These are phyloP conservation scores for Hystrix brachyura DNA, from an alignment of 2,113 vertebrate species.

Conservation along the genomic window DNA sequence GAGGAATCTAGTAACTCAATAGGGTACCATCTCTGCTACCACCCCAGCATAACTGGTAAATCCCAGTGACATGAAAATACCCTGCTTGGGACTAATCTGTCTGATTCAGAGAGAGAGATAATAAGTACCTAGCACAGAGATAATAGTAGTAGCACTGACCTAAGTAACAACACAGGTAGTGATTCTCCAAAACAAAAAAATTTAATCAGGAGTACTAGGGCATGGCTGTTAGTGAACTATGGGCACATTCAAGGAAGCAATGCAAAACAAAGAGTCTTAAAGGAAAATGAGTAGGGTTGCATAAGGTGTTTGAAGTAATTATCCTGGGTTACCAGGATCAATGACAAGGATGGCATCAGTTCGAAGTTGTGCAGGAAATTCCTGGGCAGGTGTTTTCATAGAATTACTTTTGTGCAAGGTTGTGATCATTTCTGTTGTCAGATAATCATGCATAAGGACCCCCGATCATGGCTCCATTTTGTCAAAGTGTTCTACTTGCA, in stretches of 20 bases:
- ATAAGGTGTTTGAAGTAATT: background rate
- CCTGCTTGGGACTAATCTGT: background rate
- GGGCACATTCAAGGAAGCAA: background rate
- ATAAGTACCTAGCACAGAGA: background rate
- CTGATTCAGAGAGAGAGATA: conserved; percentile 13
- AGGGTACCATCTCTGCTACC: background rate
- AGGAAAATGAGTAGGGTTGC: background rate
- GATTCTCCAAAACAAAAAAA: background rate
- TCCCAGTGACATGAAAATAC: background rate
- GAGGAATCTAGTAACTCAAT: background rate
- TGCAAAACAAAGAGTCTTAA: background rate
- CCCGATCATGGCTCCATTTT: background rate
- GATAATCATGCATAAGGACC: too few species aligned
- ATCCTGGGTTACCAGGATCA: background rate
- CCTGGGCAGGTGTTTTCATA: background rate
- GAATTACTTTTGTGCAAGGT: background rate
- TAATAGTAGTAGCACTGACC: background rate
- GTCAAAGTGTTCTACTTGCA: background rate
- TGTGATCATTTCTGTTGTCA: background rate
- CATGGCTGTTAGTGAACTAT: background rate
- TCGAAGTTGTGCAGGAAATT: background rate
- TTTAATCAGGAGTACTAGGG: background rate
- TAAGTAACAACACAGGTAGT: background rate
- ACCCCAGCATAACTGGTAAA: background rate
- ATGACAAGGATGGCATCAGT: background rate